A percentile compares a stretch with the other conserved stretches of the same genome.
Evolutionary conservation across 2,888 invertebrate species (phyloP).

Genomic region (Thyatira batis): DNA sequence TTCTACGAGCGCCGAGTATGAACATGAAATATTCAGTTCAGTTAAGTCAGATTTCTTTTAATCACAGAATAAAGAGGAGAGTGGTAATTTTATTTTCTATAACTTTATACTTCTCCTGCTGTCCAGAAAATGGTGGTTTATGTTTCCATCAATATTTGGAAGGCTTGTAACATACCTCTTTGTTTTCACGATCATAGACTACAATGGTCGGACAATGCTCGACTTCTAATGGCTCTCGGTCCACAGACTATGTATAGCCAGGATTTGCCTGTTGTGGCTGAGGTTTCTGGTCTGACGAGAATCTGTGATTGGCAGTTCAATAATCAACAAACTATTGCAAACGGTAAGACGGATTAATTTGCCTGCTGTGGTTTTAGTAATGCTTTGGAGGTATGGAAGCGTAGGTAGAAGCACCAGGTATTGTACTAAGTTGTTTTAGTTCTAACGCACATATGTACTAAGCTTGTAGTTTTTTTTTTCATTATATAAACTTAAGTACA

Average conservation of each 20-base stretch:
- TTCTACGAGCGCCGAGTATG: not conserved
- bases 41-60: too few relatives aligned
- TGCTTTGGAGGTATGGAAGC: too few relatives aligned
- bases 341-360: not conserved
- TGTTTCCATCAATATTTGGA: too few relatives aligned
- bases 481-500: too few relatives aligned
- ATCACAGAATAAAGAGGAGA: too few relatives aligned
- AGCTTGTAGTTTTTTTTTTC: too few relatives aligned
- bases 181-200: not conserved
- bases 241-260: not conserved
- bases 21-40: not conserved
- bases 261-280: not conserved
- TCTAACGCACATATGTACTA: too few relatives aligned
- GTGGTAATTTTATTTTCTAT: too few relatives aligned
- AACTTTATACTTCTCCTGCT: too few relatives aligned
- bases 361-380: not conserved
- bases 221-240: not conserved
- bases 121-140: too few relatives aligned
- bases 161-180: not conserved
- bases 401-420: too few relatives aligned
- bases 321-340: not conserved
- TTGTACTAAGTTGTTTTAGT: too few relatives aligned
- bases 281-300: not conserved
- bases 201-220: not conserved
- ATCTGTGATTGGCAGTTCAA: not conserved